A percentile compares a stretch with the other conserved stretches of the same genome.
phyloP scores from a whole-genome alignment of 2,797 vertebrate species.

The Synaphobranchus kaupii region DNA sequence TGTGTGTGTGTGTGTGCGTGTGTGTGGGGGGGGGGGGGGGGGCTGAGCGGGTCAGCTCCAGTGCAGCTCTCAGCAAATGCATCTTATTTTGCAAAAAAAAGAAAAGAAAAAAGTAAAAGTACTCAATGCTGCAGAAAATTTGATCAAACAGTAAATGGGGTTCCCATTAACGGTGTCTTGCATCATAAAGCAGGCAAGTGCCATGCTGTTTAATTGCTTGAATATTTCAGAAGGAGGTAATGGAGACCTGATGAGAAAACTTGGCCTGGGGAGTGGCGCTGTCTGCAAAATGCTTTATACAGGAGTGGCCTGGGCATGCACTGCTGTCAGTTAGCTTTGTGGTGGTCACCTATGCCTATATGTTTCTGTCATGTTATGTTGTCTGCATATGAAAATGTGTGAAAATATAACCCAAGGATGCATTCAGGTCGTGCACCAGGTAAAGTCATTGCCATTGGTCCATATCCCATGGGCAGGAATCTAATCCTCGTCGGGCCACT shows the following conservation, averaged over 20 bases:
- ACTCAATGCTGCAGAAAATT: not conserved
- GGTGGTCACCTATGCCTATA: not conserved
- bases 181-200: not conserved
- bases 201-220: not conserved
- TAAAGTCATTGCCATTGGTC: not conserved
- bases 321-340: not conserved
- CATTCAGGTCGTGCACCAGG: not conserved
- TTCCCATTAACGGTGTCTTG: not conserved
- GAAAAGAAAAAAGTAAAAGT: not conserved
- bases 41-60: conserved; percentile 17
- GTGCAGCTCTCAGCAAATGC: not conserved
- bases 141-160: not conserved
- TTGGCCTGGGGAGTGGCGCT: not conserved
- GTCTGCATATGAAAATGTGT: not conserved
- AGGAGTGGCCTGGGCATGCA: not conserved
- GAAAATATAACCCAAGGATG: not conserved
- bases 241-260: not conserved
- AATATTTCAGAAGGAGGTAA: conserved; percentile 15
- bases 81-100: not conserved
- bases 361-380: not conserved
- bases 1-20: not conserved
- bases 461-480: not conserved
- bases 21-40: conserved; percentile 31
- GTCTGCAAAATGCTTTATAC: not conserved
- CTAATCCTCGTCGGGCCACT: not conserved